Evolutionary conservation across 2,113 vertebrate species (phyloP).

Genomic region (Naja naja): DNA sequence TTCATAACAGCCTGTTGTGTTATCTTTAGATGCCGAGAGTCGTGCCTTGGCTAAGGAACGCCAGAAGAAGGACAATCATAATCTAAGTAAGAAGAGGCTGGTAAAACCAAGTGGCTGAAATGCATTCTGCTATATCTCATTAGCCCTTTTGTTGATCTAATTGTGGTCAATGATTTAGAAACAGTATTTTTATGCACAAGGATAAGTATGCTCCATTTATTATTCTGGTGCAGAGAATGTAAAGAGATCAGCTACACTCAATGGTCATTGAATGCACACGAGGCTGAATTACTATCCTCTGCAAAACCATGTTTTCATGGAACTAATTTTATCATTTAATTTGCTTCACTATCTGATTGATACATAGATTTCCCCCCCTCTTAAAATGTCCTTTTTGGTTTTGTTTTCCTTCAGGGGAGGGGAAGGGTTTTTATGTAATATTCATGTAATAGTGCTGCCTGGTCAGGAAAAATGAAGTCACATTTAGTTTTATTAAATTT

Average conservation of each 20-base stretch:
- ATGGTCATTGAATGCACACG: not conserved
- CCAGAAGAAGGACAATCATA: slow-evolving; percentile 99
- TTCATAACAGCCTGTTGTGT: slow-evolving; percentile 43
- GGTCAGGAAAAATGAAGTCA: not conserved
- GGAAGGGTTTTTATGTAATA: not conserved
- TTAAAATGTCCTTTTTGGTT: not conserved
- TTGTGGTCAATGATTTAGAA: not conserved
- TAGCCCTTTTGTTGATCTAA: not conserved
- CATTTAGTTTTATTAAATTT: not conserved
- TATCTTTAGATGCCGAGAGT: slow-evolving; percentile 82
- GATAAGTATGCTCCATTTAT: not conserved
- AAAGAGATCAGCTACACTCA: not conserved
- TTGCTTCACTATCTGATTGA: not conserved
- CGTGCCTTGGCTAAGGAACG: slow-evolving; percentile 92
- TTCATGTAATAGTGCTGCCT: not conserved
- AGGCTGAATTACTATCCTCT: not conserved
- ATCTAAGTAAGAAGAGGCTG: slow-evolving; percentile 82
- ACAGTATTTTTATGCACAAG: not conserved
- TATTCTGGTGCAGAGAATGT: not conserved
- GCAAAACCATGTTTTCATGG: not conserved
- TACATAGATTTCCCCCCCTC: not conserved
- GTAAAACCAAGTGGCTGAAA: not conserved
- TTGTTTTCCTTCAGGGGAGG: not conserved
- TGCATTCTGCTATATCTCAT: not conserved
- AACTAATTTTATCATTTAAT: not conserved